Base-by-base conservation (phyloP, 2,888 invertebrate genomes). In the Timandra comae region DNA sequence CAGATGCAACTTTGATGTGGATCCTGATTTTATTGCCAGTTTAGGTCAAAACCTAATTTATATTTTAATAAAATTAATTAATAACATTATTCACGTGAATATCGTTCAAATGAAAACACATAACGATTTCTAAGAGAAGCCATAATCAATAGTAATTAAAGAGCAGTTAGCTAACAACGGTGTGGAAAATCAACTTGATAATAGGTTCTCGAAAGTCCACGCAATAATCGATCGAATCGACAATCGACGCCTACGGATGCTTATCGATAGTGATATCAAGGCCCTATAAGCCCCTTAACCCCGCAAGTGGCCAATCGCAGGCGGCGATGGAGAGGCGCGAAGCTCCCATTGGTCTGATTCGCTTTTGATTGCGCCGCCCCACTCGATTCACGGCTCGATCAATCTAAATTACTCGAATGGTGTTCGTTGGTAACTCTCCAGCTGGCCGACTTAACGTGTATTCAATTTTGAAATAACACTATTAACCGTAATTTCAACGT, bases 351-450 rank as follows among this genome's bases (percentile, higher is more conserved):
- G 82, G 82, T 57, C 65, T 73, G 76, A 79, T 80, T 72, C 74
- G 75, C 67, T 70, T 85, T 84, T 84, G 84, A 84, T 82, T 79
- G 82, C 82, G 44, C 78, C 84, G 82, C 84, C 84, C 78, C 68
- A 45, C 73, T 72, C 77, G 75, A 82, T 82, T 69, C 78, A 66
- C 62, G 70, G 56, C 73, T 71, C 79, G 70, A 84, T 84, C 80
- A 81, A 84, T 84, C 80, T 71, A 73, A 75, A 82, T 82, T 80
- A 77, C 66, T 64, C 65, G 66, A 51, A 7, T n/a, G 9, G 24
- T 52, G 62, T 60, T 56, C 63, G 64, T 68, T 68, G 68, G 64
- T 71, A 69, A 48, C 58, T 57, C 62, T 69, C 62, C 68, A 67
- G 65, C 56, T 64, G 56, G 56, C 46, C 45, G 45, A 45, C 43